phyloP scores from a whole-genome alignment of 2,888 invertebrate genomes.

The Julus scanicus region DNA sequence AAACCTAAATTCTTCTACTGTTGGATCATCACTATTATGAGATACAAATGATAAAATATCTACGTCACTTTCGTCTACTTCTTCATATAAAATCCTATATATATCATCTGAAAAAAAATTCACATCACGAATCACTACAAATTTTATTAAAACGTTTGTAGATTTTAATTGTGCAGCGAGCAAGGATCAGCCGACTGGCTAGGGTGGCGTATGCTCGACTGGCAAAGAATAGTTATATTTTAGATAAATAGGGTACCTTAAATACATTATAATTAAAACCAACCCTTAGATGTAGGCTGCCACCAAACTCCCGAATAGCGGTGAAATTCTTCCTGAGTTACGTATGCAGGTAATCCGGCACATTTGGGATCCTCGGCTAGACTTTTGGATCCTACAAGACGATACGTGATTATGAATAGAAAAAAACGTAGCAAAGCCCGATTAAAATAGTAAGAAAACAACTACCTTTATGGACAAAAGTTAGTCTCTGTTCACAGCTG shows the following conservation, averaged over 20 bases:
- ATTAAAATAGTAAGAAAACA: not conserved
- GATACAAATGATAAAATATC: slow-evolving; percentile 90
- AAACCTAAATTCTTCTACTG: slow-evolving; percentile 79
- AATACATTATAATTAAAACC: not conserved
- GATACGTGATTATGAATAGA: slow-evolving; percentile 57
- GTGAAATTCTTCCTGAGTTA: slow-evolving; percentile 98
- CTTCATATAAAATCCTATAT: slow-evolving; percentile 70
- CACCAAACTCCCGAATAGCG: slow-evolving; percentile 98
- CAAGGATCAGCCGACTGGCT: no score
- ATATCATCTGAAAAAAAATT: slow-evolving; percentile 60
- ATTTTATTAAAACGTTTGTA: not conserved
- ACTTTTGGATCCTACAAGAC: slow-evolving; percentile 68
- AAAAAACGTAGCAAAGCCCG: not conserved
- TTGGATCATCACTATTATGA: slow-evolving; percentile 80
- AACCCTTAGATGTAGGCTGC: slow-evolving; percentile 82
- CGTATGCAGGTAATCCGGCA: slow-evolving; percentile 97
- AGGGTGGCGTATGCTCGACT: no score
- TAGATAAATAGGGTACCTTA: no score
- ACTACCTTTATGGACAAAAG: slow-evolving; percentile 75
- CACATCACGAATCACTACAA: not conserved
- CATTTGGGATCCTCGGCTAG: slow-evolving; percentile 85
- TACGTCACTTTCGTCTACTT: slow-evolving; percentile 78
- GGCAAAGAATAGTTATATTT: no score
- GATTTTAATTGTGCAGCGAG: no score
- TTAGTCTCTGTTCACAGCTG: slow-evolving; percentile 75